Evolutionary conservation across 2,797 vertebrate species (phyloP).

Genomic region (Pseudochromis fuscus): DNA sequence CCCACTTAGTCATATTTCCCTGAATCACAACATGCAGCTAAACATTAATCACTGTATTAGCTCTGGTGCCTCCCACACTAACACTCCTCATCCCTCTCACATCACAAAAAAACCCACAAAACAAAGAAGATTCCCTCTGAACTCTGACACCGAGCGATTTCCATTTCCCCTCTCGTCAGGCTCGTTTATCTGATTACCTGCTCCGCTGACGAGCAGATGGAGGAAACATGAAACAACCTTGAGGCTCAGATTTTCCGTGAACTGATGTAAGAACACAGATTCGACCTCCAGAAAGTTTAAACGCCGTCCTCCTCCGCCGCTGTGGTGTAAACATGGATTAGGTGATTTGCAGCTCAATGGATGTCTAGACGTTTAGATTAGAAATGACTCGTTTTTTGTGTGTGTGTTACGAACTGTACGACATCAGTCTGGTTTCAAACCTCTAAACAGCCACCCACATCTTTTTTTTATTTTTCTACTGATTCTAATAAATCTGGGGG

Average conservation of each 20-base stretch:
- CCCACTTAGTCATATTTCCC: constrained; percentile 67
- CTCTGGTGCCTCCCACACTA: constrained; percentile 44
- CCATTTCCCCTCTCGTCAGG: constrained; percentile 31
- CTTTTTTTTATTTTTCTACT: too few species aligned
- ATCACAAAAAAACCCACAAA: constrained; percentile 30
- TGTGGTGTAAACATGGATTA: background rate
- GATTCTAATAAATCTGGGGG: too few species aligned
- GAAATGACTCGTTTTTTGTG: background rate
- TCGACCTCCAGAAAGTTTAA: constrained; percentile 32
- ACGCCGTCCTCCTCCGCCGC: background rate
- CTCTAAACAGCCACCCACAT: too few species aligned
- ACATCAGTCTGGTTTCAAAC: too few species aligned
- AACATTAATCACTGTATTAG: constrained; percentile 62
- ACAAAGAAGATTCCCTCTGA: constrained; percentile 20
- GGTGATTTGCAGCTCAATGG: background rate
- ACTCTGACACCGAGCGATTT: constrained; percentile 33
- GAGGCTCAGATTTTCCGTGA: constrained; percentile 8
- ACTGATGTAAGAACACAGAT: background rate
- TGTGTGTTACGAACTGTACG: too few species aligned
- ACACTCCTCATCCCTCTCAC: constrained; percentile 26
- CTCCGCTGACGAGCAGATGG: constrained; percentile 45
- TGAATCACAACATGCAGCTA: constrained; percentile 69
- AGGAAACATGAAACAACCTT: constrained; percentile 11
- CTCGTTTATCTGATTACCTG: constrained; percentile 49
- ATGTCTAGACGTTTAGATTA: constrained; percentile 1